Percentiles rank a stretch among this genome's conserved stretches.
These are phyloP conservation scores for Gambusia yucatana DNA, from an alignment of 2,797 vertebrate genomes.

Conservation along the genomic window DNA sequence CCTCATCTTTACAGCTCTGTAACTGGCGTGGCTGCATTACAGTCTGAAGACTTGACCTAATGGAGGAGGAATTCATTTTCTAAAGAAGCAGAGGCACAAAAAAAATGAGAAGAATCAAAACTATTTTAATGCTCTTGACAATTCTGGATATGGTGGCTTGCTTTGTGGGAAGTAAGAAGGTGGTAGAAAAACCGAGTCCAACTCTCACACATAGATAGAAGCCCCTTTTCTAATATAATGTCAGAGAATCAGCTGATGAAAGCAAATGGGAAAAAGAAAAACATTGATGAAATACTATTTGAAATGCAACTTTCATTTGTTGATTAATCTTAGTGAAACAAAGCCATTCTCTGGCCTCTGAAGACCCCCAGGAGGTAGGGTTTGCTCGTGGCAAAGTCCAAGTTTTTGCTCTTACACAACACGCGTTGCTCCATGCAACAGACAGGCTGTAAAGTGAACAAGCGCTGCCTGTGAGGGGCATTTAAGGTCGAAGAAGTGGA, in stretches of 20 bases:
- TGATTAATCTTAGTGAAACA: constrained; percentile 1
- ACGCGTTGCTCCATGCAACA: constrained; percentile 1
- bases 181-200: not conserved
- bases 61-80: constrained; percentile 28
- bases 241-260: not conserved
- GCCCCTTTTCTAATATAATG: not conserved
- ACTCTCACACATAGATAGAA: constrained; percentile 25
- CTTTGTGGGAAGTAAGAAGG: not conserved
- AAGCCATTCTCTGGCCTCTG: not conserved
- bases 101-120: not conserved
- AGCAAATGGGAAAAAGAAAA: not conserved
- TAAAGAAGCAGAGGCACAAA: constrained; percentile 5
- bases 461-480: not conserved
- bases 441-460: not conserved
- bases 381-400: not conserved
- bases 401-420: constrained; percentile 2
- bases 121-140: not conserved
- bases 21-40: constrained; percentile 59
- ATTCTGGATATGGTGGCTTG: not conserved
- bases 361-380: not conserved
- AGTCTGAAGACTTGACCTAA: constrained; percentile 35
- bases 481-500: not conserved
- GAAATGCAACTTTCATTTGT: not conserved
- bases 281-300: not conserved
- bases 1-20: constrained; percentile 58